Percentiles rank a stretch among this genome's conserved stretches.
Conservation (phyloP, 1,140 invertebrate genomes). For the Calephelis virginiensis region DNA sequence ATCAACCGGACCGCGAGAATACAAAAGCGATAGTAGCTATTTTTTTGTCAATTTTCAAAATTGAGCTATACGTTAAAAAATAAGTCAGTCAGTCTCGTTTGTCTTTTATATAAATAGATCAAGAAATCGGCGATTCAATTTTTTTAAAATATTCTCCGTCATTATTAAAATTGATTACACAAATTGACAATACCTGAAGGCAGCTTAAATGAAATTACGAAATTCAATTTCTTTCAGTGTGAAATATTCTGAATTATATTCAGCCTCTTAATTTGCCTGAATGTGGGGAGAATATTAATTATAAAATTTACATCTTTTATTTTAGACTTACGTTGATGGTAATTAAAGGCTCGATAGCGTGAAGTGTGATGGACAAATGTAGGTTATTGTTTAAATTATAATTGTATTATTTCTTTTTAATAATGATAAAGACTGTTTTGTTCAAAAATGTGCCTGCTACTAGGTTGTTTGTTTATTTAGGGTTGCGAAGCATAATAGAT, state of each 20-base stretch:
- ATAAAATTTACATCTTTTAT: conserved; percentile 13
- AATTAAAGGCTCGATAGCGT: neutral
- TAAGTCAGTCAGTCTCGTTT: too few species aligned
- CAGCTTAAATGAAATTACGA: conserved; percentile 5
- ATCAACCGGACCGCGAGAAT: too few species aligned
- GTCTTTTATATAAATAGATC: too few species aligned
- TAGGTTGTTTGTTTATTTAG: too few species aligned
- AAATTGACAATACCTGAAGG: neutral
- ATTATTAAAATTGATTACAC: conserved; percentile 4
- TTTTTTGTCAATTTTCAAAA: too few species aligned
- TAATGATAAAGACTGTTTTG: too few species aligned
- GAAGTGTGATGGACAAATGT: neutral
- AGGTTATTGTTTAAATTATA: too few species aligned
- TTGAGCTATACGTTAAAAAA: too few species aligned
- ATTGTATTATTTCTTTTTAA: too few species aligned
- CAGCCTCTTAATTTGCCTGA: conserved; percentile 5
- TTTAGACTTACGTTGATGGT: neutral
- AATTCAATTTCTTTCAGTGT: conserved; percentile 15
- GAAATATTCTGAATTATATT: conserved; percentile 3
- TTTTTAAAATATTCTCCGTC: neutral
- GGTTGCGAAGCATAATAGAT: too few species aligned
- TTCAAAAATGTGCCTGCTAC: too few species aligned
- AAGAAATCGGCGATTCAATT: neutral
- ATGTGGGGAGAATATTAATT: conserved; percentile 12
- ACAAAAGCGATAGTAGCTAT: too few species aligned